A percentile compares a stretch with the other conserved stretches of the same genome.
These are phyloP conservation scores for Pogoniulus pusillus DNA, from an alignment of 2,797 vertebrate genomes.

Conservation along the genomic window DNA sequence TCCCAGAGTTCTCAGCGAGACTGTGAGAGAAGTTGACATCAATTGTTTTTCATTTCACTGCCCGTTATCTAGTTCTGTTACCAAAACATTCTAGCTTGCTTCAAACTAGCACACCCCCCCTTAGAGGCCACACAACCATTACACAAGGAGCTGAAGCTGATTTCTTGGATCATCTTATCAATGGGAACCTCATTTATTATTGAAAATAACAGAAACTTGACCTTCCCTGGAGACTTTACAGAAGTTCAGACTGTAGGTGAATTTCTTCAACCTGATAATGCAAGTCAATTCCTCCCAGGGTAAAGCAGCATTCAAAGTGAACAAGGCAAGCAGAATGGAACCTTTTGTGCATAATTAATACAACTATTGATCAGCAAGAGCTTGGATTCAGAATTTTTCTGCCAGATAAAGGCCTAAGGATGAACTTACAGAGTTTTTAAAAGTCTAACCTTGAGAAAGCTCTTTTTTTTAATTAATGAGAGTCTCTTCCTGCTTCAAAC, in stretches of 20 bases:
- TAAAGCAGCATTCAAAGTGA: conserved; percentile 32
- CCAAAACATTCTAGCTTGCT: too few relatives aligned
- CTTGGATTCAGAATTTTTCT: background rate
- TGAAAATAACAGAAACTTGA: conserved; percentile 62
- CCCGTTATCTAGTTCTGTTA: too few relatives aligned
- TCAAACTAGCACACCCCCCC: too few relatives aligned
- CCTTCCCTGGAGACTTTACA: conserved; percentile 47
- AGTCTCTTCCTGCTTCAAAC: background rate
- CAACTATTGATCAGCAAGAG: conserved; percentile 13
- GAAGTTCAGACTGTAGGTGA: conserved; percentile 40
- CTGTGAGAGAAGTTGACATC: too few relatives aligned
- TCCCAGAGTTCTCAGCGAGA: too few relatives aligned
- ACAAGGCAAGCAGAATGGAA: background rate
- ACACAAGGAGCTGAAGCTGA: background rate
- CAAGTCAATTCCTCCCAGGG: conserved; percentile 37
- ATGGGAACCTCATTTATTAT: conserved; percentile 65
- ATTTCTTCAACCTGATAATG: conserved; percentile 36
- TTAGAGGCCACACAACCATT: background rate
- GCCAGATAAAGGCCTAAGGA: background rate
- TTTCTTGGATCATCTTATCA: conserved; percentile 59
- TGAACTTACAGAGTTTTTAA: background rate
- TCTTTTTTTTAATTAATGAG: background rate
- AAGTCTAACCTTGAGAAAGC: background rate
- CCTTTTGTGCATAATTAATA: conserved; percentile 55
- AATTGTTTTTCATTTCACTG: too few relatives aligned